Base-by-base conservation (phyloP, 2,888 invertebrate genomes). In the Anoncus sp. region DNA sequence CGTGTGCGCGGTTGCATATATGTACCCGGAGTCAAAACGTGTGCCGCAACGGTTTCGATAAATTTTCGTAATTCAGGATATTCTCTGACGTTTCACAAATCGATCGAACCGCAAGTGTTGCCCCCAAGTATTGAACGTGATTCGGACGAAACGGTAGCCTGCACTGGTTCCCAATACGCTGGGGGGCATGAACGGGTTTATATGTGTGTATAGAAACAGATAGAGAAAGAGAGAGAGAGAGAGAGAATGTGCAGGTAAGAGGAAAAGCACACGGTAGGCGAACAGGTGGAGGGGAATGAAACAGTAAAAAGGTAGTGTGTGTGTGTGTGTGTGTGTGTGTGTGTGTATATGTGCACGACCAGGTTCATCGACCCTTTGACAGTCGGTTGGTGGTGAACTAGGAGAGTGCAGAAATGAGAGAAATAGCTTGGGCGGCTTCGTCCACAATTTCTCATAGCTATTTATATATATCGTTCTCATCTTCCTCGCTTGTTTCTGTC, bases 291-390 rank as follows among this genome's bases (percentile, higher is more conserved):
- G 69, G 60, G 78, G 62, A 16, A 49, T 12, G 49, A 70, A 65
- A 75, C 65, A 65, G 55, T 27, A 65, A 45, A 69, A 51, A 57
- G 38, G 59, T 63, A 76, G 66, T 75, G 66, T 57, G 75, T 62
- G 40, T 53, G 63, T 57, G 71, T 63, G 55, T 31, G 16, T 69
- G 18, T 6, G n/a, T 24, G 63, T 18, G 18, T 16, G 20, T 51
- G 35, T n/a, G n/a, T n/a, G 70, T 60, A 31, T 60, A 43, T 10
- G 35, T 67, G 75, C 49, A 73, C 57, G 74, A 31, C 62, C 45
- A 59, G 77, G 82, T 82, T 81, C 82, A 74, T 81, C 74, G 82
- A 82, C 82, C 82, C 74, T 79, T 79, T 81, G 77, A 79, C 79
- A 81, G 80, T 77, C 66, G 67, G 66, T 76, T 40, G 76, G 63